Conservation (phyloP, 2,113 vertebrate genomes). For the Ictalurus furcatus region DNA sequence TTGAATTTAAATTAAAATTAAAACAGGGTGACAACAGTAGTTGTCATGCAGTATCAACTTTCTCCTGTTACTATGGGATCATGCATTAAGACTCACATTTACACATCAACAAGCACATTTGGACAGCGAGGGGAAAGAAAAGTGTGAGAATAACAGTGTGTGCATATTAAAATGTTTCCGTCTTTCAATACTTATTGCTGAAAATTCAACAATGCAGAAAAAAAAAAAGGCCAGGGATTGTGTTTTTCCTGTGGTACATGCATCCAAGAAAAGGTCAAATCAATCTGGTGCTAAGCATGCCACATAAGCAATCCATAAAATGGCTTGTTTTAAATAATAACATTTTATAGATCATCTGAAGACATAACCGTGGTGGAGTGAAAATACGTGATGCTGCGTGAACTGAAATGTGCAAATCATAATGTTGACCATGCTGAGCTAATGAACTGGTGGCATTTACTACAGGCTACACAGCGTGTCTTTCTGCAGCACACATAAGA, state of each 20-base stretch:
- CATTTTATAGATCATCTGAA: conserved; percentile 77
- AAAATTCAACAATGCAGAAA: conserved; percentile 64
- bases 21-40: background rate
- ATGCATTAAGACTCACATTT: background rate
- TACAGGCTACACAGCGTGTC: conserved; percentile 38
- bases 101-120: conserved; percentile 14
- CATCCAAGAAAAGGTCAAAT: conserved; percentile 75
- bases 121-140: background rate
- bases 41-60: background rate
- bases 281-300: conserved; percentile 75
- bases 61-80: background rate
- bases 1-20: too few relatives aligned
- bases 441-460: conserved; percentile 74
- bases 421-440: conserved; percentile 67
- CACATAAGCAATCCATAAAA: conserved; percentile 75
- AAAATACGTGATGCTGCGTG: conserved; percentile 45
- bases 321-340: conserved; percentile 79
- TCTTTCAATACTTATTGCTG: conserved; percentile 46
- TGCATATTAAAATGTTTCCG: background rate
- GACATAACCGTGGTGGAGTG: conserved; percentile 64
- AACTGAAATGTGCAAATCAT: conserved; percentile 59
- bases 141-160: background rate
- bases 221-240: conserved; percentile 77
- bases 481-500: background rate
- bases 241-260: conserved; percentile 71